Evolutionary conservation across 2,797 vertebrate genomes (phyloP).

Genomic region (Ctenosaura bakeri): DNA sequence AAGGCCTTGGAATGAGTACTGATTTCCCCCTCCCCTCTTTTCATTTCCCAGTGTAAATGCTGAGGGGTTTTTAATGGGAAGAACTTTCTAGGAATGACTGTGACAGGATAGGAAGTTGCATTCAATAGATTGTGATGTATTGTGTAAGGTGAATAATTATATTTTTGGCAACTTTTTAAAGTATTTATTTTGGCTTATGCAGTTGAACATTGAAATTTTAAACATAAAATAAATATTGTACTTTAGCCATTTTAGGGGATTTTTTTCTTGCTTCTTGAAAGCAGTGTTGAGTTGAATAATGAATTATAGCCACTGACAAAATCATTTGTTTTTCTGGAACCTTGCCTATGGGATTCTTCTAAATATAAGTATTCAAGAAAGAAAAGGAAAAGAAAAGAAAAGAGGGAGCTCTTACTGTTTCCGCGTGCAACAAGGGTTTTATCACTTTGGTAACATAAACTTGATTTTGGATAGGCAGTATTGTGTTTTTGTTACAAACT

Average conservation of each 20-base stretch:
- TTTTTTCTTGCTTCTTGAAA: not conserved
- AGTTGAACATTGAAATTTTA: not conserved
- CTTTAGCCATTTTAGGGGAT: not conserved
- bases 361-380: not conserved
- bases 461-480: constrained; percentile 19
- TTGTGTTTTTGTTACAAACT: not conserved
- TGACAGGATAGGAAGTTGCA: not conserved
- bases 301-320: not conserved
- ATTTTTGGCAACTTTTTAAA: not conserved
- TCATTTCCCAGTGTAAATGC: not conserved
- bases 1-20: not conserved
- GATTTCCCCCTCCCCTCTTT: too few relatives aligned
- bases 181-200: not conserved
- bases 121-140: not conserved
- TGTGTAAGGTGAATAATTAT: not conserved
- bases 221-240: not conserved
- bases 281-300: not conserved
- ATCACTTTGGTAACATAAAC: not conserved
- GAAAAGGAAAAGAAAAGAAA: constrained; percentile 6
- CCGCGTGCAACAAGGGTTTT: not conserved
- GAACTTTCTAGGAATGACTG: not conserved
- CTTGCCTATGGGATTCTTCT: not conserved
- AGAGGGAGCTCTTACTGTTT: not conserved
- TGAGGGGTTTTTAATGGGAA: not conserved
- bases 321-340: constrained; percentile 5